phyloP scores from a whole-genome alignment of 1,140 invertebrate genomes.

The Leptonema lineaticorne region DNA sequence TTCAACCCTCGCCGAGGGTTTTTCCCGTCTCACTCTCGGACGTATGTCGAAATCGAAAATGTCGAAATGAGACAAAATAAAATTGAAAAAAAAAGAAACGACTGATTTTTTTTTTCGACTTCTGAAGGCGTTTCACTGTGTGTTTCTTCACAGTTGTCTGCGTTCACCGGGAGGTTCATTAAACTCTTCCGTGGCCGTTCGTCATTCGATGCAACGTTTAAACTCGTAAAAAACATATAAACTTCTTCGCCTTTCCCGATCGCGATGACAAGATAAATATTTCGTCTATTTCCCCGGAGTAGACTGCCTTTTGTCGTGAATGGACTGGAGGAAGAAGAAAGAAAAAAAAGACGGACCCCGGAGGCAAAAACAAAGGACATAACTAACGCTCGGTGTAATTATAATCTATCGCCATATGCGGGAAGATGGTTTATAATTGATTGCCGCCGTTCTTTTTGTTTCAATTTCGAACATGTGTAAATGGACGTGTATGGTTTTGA shows the following conservation, averaged over 20 bases:
- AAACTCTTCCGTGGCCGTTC: slow-evolving; percentile 4
- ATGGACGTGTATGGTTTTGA: no score
- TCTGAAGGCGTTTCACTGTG: slow-evolving; percentile 9
- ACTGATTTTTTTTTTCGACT: slow-evolving; percentile 4
- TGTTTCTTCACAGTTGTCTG: slow-evolving; percentile 5
- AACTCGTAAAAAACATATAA: slow-evolving; percentile 11
- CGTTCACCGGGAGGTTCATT: slow-evolving; percentile 28
- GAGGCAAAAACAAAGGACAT: neutral
- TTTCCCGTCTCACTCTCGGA: neutral
- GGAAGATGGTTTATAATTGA: neutral
- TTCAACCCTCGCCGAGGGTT: slow-evolving; percentile 11
- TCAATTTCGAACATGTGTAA: no score
- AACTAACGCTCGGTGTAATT: slow-evolving; percentile 10
- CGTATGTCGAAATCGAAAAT: slow-evolving; percentile 14
- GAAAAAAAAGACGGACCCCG: no score
- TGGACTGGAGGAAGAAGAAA: no score
- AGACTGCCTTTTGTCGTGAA: no score
- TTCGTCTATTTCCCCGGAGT: neutral
- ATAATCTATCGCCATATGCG: slow-evolving; percentile 19
- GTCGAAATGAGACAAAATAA: no score
- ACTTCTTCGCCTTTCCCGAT: slow-evolving; percentile 14
- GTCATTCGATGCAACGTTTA: slow-evolving; percentile 11
- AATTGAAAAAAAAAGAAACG: no score
- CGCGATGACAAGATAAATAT: slow-evolving; percentile 11
- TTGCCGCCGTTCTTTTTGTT: no score